Evolutionary conservation across 35 echinoderm and acorn worm genomes (phyloP).

Genomic region (Strongylocentrotus purpuratus): DNA sequence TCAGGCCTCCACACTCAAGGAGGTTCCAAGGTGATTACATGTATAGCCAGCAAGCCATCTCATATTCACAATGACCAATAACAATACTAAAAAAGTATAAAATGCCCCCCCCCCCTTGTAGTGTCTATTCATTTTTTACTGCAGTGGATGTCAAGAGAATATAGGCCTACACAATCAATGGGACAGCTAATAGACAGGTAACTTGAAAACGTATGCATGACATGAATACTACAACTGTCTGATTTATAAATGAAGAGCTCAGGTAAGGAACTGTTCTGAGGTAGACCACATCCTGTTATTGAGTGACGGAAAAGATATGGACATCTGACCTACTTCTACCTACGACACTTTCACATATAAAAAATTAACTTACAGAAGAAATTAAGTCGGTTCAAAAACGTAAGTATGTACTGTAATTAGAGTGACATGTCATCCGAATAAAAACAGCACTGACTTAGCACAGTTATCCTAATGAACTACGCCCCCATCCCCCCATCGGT

Average conservation of each 20-base stretch:
- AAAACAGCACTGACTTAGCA: too few relatives aligned
- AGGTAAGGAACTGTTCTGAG: not conserved
- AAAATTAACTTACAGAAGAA: not conserved
- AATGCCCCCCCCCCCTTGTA: too few relatives aligned
- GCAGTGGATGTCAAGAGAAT: not conserved
- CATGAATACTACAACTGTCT: not conserved
- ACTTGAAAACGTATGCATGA: not conserved
- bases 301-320: not conserved
- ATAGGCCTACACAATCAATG: not conserved
- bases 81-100: too few relatives aligned
- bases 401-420: too few relatives aligned
- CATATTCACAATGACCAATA: too few relatives aligned
- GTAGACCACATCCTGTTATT: constrained; percentile 10
- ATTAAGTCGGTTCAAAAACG: too few relatives aligned
- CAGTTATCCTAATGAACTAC: too few relatives aligned
- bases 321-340: not conserved
- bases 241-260: not conserved
- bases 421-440: too few relatives aligned
- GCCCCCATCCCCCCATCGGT: too few relatives aligned
- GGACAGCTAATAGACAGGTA: not conserved
- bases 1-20: too few relatives aligned
- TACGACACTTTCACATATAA: not conserved
- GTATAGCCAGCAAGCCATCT: too few relatives aligned
- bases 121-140: not conserved
- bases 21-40: too few relatives aligned